Evolutionary conservation across 2,797 vertebrate genomes (phyloP).

Genomic region (Selene dorsalis): DNA sequence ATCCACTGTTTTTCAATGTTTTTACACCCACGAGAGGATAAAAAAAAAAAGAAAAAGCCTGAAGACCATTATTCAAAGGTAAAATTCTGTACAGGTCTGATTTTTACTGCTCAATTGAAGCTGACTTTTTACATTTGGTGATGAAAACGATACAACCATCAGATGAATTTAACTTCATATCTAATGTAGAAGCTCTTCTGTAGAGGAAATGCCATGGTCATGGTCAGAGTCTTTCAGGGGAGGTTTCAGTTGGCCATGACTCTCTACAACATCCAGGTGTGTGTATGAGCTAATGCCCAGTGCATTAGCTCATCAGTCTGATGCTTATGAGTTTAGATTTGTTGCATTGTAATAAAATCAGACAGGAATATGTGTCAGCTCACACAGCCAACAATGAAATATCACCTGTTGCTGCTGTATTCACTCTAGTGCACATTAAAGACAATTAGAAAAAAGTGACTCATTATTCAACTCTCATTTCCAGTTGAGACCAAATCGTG

Average conservation of each 20-base stretch:
- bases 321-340: background rate
- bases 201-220: background rate
- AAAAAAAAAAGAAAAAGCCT: too few species aligned
- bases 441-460: slow-evolving; percentile 34
- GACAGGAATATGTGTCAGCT: background rate
- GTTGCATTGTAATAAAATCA: slow-evolving; percentile 2
- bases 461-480: slow-evolving; percentile 24
- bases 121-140: background rate
- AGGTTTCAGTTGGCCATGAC: background rate
- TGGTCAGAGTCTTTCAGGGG: background rate
- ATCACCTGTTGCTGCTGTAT: background rate
- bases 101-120: background rate
- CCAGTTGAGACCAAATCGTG: slow-evolving; percentile 14
- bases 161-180: background rate
- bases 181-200: background rate
- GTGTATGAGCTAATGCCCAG: background rate
- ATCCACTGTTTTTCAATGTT: background rate
- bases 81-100: background rate
- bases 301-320: background rate
- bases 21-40: background rate
- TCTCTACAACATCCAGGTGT: background rate
- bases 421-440: slow-evolving; percentile 12
- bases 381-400: slow-evolving; percentile 1
- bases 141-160: background rate
- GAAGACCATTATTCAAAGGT: background rate